Conservation (phyloP, 1,140 invertebrate genomes). For the Listronotus bonariensis region DNA sequence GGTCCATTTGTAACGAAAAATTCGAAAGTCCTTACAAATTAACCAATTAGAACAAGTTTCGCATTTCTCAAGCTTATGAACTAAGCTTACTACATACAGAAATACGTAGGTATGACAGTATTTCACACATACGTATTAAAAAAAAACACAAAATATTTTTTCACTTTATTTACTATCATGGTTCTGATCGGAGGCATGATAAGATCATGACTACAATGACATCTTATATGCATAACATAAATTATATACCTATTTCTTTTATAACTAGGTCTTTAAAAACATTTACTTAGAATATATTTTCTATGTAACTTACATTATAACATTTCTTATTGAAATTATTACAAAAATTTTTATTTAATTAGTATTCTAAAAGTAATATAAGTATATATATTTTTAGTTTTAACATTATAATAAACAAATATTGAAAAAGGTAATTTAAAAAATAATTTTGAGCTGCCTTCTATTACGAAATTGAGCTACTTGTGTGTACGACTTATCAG, state of each 20-base stretch:
- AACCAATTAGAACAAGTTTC: too few relatives aligned
- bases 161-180: conserved; percentile 47
- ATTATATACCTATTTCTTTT: conserved; percentile 34
- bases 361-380: conserved; percentile 13
- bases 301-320: conserved; percentile 31
- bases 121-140: too few relatives aligned
- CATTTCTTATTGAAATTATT: conserved; percentile 22
- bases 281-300: conserved; percentile 47
- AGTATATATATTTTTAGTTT: background rate
- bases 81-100: too few relatives aligned
- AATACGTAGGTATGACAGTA: too few relatives aligned
- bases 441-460: conserved; percentile 18
- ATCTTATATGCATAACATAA: conserved; percentile 44
- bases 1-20: too few relatives aligned
- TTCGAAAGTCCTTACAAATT: too few relatives aligned
- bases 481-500: background rate
- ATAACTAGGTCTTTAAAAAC: conserved; percentile 47
- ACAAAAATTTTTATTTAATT: conserved; percentile 9
- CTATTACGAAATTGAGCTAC: conserved; percentile 10
- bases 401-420: conserved; percentile 10
- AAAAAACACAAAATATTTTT: too few relatives aligned
- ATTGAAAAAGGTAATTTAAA: background rate
- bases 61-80: too few relatives aligned
- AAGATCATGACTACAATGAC: conserved; percentile 47
- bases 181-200: conserved; percentile 48